Base-by-base conservation (phyloP, 2,797 vertebrate species). In the Morelia viridis region DNA sequence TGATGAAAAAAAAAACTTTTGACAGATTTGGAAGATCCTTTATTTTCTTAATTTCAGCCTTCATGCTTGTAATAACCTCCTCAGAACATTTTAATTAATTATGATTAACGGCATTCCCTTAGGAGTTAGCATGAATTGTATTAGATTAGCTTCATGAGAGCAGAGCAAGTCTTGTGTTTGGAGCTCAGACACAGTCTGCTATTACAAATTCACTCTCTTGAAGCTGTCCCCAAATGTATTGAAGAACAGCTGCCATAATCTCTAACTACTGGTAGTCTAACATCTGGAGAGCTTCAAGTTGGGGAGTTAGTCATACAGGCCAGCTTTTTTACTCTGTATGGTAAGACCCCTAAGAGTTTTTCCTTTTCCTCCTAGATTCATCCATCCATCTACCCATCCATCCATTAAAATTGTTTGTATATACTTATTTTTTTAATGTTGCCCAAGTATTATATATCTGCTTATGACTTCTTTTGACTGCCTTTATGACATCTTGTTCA, bases 31-130 rank as follows among this genome's bases (percentile, higher is more conserved):
- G 93, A 93, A 93, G 76, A 60, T 90, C 94, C 35, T 89, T 5
- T 65, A 93, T 68, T 80, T 8, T 87, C 92, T 93, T 92, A 92
- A 15, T 94, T 94, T 50, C 61, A 64, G 80, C 57, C 0, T n/a
- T 95, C 92, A 94, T 95, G 94, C 93, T 96, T 94, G 90, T 12
- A 94, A 88, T 17, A 88, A 93, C 83, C 58, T 93, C 85, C 93
- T 90, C 89, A 93, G 92, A 94, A 91, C 50, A 71, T 26, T 46
- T 91, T 91, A 90, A 92, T 92, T 92, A 93, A 89, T 94, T 95
- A 71, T 86, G 84, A 94, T 94, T 94, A 91, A 91, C 60, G 46
- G 46, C 50, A 83, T 46, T 24, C 24, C 8, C 68, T 65, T 64
- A 41, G 46, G 65, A 87, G 31, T 35, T 90, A 57, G 50, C n/a